These are phyloP conservation scores for Meganola albula DNA, from an alignment of 2,888 invertebrate species.

Conservation along the genomic window DNA sequence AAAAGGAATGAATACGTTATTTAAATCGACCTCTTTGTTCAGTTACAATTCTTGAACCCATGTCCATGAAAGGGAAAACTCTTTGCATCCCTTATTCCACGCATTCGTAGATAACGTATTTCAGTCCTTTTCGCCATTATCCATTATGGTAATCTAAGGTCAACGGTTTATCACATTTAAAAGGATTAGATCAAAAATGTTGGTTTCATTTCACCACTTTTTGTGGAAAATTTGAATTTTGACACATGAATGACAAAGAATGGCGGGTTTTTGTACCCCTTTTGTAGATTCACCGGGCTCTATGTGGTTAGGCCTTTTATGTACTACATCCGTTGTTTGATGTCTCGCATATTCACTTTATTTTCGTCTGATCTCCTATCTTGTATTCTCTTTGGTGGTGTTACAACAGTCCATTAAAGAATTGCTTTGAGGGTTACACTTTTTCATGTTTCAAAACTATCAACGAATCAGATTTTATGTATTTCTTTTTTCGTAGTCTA, in stretches of 20 bases:
- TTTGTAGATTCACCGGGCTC: slow-evolving; percentile 19
- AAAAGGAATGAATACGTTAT: slow-evolving; percentile 30
- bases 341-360: slow-evolving; percentile 7
- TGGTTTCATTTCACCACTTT: slow-evolving; percentile 38
- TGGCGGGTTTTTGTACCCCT: slow-evolving; percentile 18
- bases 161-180: slow-evolving; percentile 55
- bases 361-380: slow-evolving; percentile 2
- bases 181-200: slow-evolving; percentile 50
- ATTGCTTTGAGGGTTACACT: slow-evolving; percentile 2
- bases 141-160: slow-evolving; percentile 64
- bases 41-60: slow-evolving; percentile 56
- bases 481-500: too few relatives aligned
- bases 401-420: not conserved
- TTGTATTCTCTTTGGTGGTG: not conserved
- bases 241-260: slow-evolving; percentile 34
- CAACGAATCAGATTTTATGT: too few relatives aligned
- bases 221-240: slow-evolving; percentile 33
- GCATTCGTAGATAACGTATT: slow-evolving; percentile 53
- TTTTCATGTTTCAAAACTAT: not conserved
- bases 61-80: slow-evolving; percentile 49
- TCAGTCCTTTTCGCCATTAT: slow-evolving; percentile 59
- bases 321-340: slow-evolving; percentile 14
- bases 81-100: slow-evolving; percentile 51
- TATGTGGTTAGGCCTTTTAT: slow-evolving; percentile 18
- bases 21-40: slow-evolving; percentile 46